Conservation (phyloP, 2,113 vertebrate species). For the Takifugu bimaculatus region DNA sequence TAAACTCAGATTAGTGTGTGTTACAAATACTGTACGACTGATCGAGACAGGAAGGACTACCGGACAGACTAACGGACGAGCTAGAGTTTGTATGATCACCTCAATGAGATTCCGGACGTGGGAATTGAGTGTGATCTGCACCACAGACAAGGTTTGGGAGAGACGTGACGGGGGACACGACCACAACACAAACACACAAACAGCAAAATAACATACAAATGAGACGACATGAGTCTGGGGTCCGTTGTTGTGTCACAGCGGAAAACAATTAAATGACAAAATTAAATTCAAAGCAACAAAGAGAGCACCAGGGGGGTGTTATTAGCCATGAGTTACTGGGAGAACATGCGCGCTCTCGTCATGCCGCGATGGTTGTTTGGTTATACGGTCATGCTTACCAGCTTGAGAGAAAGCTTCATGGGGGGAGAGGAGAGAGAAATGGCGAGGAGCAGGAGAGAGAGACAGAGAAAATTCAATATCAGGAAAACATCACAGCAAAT, state of each 20-base stretch:
- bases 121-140: slow-evolving; percentile 83
- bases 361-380: slow-evolving; percentile 61
- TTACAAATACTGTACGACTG: slow-evolving; percentile 23
- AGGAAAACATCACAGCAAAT: slow-evolving; percentile 37
- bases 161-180: slow-evolving; percentile 50
- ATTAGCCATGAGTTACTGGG: slow-evolving; percentile 64
- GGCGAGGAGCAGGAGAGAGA: slow-evolving; percentile 54
- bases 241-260: slow-evolving; percentile 50
- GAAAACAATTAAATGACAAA: slow-evolving; percentile 26
- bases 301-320: slow-evolving; percentile 33
- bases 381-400: slow-evolving; percentile 91
- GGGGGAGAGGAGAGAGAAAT: slow-evolving; percentile 65
- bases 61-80: slow-evolving; percentile 43
- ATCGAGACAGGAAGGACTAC: slow-evolving; percentile 40
- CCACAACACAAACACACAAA: slow-evolving; percentile 52
- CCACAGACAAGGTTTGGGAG: slow-evolving; percentile 58
- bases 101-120: slow-evolving; percentile 83
- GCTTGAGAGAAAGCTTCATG: slow-evolving; percentile 99
- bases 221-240: slow-evolving; percentile 45
- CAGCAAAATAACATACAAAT: slow-evolving; percentile 60
- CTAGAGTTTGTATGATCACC: slow-evolving; percentile 77
- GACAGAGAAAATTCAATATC: slow-evolving; percentile 65
- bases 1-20: slow-evolving; percentile 47
- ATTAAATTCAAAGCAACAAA: slow-evolving; percentile 6
- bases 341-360: slow-evolving; percentile 74